phyloP scores from a whole-genome alignment of 2,797 vertebrate species.

The Pelodytes ibericus region DNA sequence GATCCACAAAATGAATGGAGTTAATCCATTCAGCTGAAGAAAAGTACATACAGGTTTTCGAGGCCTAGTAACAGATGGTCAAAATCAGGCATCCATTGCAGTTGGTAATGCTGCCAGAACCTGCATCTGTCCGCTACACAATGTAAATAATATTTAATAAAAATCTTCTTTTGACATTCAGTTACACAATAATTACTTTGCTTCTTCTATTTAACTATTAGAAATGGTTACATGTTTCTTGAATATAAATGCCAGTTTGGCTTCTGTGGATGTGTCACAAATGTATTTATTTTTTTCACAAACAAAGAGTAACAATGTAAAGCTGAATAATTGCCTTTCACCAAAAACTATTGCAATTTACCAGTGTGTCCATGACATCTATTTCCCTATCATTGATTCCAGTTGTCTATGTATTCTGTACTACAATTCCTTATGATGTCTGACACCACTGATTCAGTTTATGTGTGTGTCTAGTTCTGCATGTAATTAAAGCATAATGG shows the following conservation, averaged over 20 bases:
- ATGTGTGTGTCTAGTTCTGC: neutral
- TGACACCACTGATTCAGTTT: neutral
- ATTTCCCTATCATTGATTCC: neutral
- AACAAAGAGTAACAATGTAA: neutral
- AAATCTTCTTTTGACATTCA: neutral
- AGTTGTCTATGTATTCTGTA: neutral
- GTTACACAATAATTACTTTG: neutral
- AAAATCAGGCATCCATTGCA: neutral
- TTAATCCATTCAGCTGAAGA: no score
- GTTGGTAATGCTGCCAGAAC: neutral
- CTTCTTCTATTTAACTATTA: neutral
- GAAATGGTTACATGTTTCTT: neutral
- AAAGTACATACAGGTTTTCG: no score
- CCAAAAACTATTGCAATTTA: neutral
- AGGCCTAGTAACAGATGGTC: no score
- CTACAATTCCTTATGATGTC: neutral
- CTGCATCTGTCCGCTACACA: neutral
- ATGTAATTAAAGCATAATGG: neutral
- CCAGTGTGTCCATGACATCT: neutral
- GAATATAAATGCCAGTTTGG: neutral
- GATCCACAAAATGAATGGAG: no score
- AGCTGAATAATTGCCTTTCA: conserved; percentile 3
- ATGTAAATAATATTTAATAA: neutral
- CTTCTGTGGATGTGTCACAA: neutral
- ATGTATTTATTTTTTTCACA: neutral